Conservation (phyloP, 2,797 vertebrate species). For the Nyctalus aviator region DNA sequence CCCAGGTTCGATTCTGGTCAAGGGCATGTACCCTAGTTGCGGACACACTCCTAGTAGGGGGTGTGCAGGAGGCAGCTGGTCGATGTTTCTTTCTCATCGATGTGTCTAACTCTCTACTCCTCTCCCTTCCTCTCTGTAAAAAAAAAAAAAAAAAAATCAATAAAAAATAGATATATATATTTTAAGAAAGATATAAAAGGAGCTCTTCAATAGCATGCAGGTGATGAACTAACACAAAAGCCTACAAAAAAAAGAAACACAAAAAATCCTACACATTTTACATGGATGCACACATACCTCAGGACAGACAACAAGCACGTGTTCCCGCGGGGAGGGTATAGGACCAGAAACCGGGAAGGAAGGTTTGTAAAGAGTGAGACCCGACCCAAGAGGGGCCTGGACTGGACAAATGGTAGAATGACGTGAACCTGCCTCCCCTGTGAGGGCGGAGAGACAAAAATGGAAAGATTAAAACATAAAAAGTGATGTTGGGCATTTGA, state of each 20-base stretch:
- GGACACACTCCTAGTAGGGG: too few species aligned
- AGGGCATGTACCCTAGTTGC: too few species aligned
- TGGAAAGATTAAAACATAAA: neutral
- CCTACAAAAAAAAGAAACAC: neutral
- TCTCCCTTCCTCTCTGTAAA: too few species aligned
- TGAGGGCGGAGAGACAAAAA: neutral
- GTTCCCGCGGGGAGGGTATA: rapidly evolving
- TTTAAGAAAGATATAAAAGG: neutral
- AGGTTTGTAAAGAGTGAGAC: neutral
- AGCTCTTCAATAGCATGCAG: neutral
- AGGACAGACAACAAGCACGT: neutral
- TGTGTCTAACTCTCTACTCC: too few species aligned
- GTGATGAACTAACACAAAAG: neutral
- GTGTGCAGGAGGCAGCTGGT: too few species aligned
- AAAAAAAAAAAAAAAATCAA: too few species aligned
- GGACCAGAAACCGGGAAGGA: neutral
- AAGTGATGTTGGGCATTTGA: neutral
- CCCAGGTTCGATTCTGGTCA: too few species aligned
- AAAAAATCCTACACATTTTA: rapidly evolving
- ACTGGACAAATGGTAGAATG: neutral
- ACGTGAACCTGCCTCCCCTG: neutral
- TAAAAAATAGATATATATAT: too few species aligned
- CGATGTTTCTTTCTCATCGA: too few species aligned
- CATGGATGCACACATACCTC: rapidly evolving
- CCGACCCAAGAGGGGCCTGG: neutral